Conservation (phyloP, 2,113 vertebrate genomes). For the Carassius carassius region DNA sequence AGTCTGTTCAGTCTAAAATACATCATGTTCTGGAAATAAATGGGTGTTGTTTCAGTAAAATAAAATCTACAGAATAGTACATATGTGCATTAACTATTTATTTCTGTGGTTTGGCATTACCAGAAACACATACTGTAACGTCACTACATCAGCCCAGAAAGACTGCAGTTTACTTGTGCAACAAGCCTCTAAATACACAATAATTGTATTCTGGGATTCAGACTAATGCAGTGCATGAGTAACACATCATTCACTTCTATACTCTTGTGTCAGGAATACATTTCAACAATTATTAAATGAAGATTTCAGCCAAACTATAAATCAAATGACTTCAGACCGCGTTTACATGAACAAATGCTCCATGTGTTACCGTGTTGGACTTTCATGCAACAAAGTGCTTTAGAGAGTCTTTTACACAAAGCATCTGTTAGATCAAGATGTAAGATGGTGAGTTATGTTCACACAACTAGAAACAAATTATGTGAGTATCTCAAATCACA, state of each 20-base stretch:
- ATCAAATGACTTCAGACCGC: constrained; percentile 11
- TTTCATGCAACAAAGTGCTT: constrained; percentile 14
- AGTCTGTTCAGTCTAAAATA: too few relatives aligned
- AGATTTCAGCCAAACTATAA: not conserved
- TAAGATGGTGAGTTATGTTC: constrained; percentile 24
- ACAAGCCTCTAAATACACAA: not conserved
- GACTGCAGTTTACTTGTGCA: not conserved
- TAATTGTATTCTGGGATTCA: not conserved
- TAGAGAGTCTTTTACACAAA: not conserved
- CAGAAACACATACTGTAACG: constrained; percentile 33
- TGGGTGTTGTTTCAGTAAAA: not conserved
- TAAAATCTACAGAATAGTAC: not conserved
- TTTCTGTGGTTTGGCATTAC: constrained; percentile 12
- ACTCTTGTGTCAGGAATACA: not conserved
- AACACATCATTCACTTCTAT: constrained; percentile 4
- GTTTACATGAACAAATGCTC: constrained; percentile 1
- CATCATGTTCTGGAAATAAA: not conserved
- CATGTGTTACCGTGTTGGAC: not conserved
- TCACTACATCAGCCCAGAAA: not conserved
- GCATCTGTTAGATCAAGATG: constrained; percentile 7
- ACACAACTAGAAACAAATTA: not conserved
- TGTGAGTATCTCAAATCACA: not conserved
- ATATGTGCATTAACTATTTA: not conserved
- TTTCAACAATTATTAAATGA: not conserved
- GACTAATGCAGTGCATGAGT: not conserved